A percentile compares a stretch with the other conserved stretches of the same genome.
These are phyloP conservation scores for Mallotus villosus DNA, from an alignment of 2,797 vertebrate species.

Conservation along the genomic window DNA sequence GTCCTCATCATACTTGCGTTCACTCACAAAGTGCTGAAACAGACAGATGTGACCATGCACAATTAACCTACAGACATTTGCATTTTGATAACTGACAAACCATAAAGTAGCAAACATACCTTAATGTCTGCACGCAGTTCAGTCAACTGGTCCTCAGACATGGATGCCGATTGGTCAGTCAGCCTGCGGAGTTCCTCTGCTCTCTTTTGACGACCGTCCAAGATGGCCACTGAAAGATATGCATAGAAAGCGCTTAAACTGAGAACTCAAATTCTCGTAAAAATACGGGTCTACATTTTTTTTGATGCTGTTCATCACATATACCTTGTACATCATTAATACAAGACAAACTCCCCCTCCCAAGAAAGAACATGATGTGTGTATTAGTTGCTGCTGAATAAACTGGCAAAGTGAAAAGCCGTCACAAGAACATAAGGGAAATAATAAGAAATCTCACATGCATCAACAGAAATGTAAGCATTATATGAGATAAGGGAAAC, in stretches of 20 bases:
- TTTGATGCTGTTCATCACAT: background rate
- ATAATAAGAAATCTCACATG: background rate
- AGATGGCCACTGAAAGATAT: slow-evolving; percentile 79
- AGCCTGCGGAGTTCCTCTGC: slow-evolving; percentile 87
- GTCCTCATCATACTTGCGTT: slow-evolving; percentile 94
- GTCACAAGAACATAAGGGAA: background rate
- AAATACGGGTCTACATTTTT: background rate
- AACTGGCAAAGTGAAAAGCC: background rate
- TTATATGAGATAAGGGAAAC: slow-evolving; percentile 9
- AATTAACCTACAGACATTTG: background rate
- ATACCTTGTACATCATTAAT: too few species aligned
- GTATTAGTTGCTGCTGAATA: slow-evolving; percentile 9
- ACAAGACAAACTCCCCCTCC: background rate
- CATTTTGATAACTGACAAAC: background rate
- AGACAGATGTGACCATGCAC: background rate
- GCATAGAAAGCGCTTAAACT: background rate
- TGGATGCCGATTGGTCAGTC: slow-evolving; percentile 85
- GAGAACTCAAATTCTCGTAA: background rate
- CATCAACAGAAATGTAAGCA: background rate
- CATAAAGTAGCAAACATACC: slow-evolving; percentile 60
- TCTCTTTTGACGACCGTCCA: slow-evolving; percentile 87
- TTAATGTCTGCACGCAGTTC: slow-evolving; percentile 96
- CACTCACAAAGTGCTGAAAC: slow-evolving; percentile 92
- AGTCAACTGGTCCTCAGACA: slow-evolving; percentile 92
- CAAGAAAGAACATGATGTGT: background rate